Conservation (phyloP, 2,797 vertebrate genomes). For the Tympanoctomys barrerae region DNA sequence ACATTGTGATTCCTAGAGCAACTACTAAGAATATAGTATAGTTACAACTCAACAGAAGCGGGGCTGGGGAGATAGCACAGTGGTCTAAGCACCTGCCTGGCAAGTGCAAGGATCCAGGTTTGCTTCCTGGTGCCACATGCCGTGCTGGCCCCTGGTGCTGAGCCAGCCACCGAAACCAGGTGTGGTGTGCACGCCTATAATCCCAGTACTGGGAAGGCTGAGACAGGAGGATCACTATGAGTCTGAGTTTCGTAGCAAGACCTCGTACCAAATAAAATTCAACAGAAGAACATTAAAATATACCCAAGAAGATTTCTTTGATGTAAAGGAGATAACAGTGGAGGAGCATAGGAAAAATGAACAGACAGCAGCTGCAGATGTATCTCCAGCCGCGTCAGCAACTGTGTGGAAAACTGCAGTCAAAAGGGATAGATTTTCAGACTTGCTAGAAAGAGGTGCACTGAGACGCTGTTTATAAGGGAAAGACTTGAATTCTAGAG, state of each 20-base stretch:
- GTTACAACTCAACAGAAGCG: background rate
- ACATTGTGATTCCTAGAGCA: background rate
- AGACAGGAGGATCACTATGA: too few relatives aligned
- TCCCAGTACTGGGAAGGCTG: too few relatives aligned
- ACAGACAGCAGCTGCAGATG: background rate
- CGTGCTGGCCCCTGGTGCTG: too few relatives aligned
- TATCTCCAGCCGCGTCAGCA: background rate
- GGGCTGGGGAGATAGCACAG: too few relatives aligned
- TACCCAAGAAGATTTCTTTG: background rate
- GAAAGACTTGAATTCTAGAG: background rate
- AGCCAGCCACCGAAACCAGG: too few relatives aligned
- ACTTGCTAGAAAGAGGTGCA: background rate
- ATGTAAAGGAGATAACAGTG: too few relatives aligned
- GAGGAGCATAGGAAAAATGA: background rate
- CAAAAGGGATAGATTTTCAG: background rate
- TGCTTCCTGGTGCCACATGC: too few relatives aligned
- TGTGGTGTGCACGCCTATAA: too few relatives aligned
- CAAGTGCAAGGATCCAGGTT: too few relatives aligned
- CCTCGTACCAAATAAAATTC: background rate
- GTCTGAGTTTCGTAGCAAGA: too few relatives aligned
- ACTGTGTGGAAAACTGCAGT: background rate
- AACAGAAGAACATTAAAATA: background rate
- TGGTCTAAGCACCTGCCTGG: too few relatives aligned
- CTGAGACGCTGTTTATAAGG: background rate
- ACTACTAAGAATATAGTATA: background rate